phyloP scores from a whole-genome alignment of 2,797 vertebrate species.

The Trichosurus vulpecula region DNA sequence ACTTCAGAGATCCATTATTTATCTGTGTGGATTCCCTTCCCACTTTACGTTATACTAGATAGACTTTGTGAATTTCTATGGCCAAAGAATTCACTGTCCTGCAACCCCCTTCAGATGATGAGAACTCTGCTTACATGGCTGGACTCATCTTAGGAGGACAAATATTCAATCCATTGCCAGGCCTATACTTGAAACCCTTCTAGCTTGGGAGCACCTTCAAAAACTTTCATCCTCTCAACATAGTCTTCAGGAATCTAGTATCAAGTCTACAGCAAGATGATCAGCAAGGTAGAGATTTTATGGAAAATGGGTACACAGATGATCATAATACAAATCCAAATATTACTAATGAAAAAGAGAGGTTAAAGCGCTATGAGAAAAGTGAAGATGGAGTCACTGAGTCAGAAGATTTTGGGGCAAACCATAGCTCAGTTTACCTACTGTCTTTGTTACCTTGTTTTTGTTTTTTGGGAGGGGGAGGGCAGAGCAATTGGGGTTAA shows the following conservation, averaged over 20 bases:
- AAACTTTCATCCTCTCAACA: not conserved
- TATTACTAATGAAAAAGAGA: not conserved
- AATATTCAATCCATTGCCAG: not conserved
- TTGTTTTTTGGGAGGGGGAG: too few relatives aligned
- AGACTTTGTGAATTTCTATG: not conserved
- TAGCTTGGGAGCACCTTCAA: not conserved
- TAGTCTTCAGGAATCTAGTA: not conserved
- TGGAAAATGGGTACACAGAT: not conserved
- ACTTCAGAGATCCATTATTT: not conserved
- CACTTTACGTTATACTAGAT: not conserved
- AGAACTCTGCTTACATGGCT: not conserved
- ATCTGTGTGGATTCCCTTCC: not conserved
- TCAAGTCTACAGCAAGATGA: not conserved
- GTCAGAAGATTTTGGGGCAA: not conserved
- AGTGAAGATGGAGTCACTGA: not conserved
- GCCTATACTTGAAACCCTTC: not conserved
- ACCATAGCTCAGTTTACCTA: not conserved
- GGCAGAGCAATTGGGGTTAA: too few relatives aligned
- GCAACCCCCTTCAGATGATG: not conserved
- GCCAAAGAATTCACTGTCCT: not conserved
- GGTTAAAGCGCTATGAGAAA: not conserved
- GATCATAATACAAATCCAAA: not conserved
- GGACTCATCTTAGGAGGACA: not conserved
- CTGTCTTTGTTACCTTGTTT: not conserved
- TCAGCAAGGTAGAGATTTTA: not conserved